Evolutionary conservation across 2,113 vertebrate species (phyloP), one percentile per base, ranked within the genome.

Genomic region (Ia io): DNA sequence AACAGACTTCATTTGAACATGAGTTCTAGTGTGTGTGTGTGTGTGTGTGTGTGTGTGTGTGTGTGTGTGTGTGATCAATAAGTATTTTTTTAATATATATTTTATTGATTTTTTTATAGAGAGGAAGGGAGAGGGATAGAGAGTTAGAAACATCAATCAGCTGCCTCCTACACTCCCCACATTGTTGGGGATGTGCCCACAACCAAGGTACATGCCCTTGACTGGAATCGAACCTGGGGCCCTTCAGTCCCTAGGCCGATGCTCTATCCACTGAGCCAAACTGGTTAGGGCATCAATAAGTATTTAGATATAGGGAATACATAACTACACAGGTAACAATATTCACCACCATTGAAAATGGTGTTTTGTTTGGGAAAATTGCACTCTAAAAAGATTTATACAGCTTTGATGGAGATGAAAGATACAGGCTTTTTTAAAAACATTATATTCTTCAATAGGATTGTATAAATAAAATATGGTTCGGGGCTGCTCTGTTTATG

Each of bases 1-100:
- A 98, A 98, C 87, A 98, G 97, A 98, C 94, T 96, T 97, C 98
- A 98, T 97, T 94, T 97, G 97, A 97, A 96, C 88, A 95, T 95
- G 91, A 96, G 96, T 97, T 96, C 94, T 96, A 95, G 91, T 93
- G 20, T 56, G 53, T 56, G 53, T 56, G 53, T 56, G 7, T 56
- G 53, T 56, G 53, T 56, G 53, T 25, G 9, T 59, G 56, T 59
- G 56, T 25, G 20, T 20, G 18, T 56, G 7, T 56, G 53, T 56
- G 53, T 56, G 53, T 25, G 9, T 59, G 56, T 59, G 56, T 25
- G 20, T 20, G 18, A 95, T 95, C 91, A 97, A 95, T 71, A 91
- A 96, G 91, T 87, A 71, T 96, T 95, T 96, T 95, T 44, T 49
- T 12, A 49, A 49, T 13, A 49, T 11, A 47, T 49, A 49, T 49